Base-by-base conservation (phyloP, 2,888 invertebrate genomes). In the Ferdinandea cuprea region DNA sequence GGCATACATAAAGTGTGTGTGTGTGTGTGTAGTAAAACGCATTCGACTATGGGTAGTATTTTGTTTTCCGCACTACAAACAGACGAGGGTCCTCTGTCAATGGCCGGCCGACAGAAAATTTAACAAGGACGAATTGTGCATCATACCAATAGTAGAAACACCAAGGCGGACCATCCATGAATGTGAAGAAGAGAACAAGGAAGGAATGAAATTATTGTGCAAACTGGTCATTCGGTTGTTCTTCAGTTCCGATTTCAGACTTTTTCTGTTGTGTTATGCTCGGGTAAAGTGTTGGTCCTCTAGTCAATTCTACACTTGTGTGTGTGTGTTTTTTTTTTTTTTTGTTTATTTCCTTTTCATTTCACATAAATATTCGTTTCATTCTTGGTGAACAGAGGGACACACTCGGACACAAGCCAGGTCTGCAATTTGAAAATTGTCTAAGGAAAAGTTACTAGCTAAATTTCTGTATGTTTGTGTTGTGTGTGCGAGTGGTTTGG, bases 401-500 rank as follows among this genome's bases (percentile, higher is more conserved):
- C 46, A 63, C 44, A 42, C 35, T 35, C 44, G 58, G 59, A 52
- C 25, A 37, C 35, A 28, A 42, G 69, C 46, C 42, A 71, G 40
- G 56, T 59, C 30, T 30, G 35, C 52, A 46, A 32, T 66, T 79
- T 59, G 19, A 52, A 61, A 59, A 58, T 54, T 37, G 30, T 59
- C 37, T 66, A 73, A 54, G 40, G 35, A 69, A 71, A 54, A 85
- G 85, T 85, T 85, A 85, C 85, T 85, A 66, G 74, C 21, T 44
- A 21, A 48, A 17, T 59, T 13, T 32, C 13, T 44, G 11, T 76
- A 32, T 81, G 30, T 50, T 46, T 54, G 56, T 59, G 13, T 48
- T 58, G 63, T 76, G 65, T 65, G 72, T 13, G 46, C 25, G 66
- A 25, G 46, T 58, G 59, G 73, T 30, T 17, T 66, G n/a, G 25